These are phyloP conservation scores for Percopsis transmontana DNA, from an alignment of 2,113 vertebrate species.

Conservation along the genomic window DNA sequence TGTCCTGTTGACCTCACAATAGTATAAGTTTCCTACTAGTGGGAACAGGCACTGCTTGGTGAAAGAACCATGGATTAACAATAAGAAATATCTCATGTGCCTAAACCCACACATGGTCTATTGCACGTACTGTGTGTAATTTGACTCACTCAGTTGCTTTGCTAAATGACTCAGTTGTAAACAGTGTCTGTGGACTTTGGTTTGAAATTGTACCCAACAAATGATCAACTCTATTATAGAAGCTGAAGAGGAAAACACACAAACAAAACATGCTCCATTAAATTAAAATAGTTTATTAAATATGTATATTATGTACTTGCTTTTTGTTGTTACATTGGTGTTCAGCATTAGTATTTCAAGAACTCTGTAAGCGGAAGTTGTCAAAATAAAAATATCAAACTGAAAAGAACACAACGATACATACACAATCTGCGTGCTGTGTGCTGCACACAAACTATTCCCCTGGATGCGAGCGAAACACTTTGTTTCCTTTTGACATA, in stretches of 20 bases:
- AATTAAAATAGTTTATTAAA: conserved; percentile 1
- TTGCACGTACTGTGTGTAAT: no score
- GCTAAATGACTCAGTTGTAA: no score
- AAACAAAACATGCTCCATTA: conserved; percentile 7
- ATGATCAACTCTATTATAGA: no score
- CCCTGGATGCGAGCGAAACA: conserved; percentile 28
- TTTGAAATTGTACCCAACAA: no score
- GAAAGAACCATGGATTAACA: no score
- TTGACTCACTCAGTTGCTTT: no score
- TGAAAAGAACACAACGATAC: conserved; percentile 43
- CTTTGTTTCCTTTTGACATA: background rate
- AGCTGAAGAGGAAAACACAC: background rate
- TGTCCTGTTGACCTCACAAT: no score
- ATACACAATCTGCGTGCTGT: conserved; percentile 34
- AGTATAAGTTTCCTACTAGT: no score
- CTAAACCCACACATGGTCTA: no score
- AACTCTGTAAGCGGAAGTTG: background rate
- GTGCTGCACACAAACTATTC: conserved; percentile 35
- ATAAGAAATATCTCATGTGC: no score
- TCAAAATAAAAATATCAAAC: conserved; percentile 28
- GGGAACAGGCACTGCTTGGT: no score
- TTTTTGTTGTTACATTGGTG: conserved; percentile 5
- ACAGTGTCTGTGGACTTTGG: no score
- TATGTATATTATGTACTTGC: background rate
- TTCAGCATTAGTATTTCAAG: conserved; percentile 12